Percentiles rank a stretch among this genome's conserved stretches.
Evolutionary conservation across 2,797 vertebrate species (phyloP).

Genomic region (Gallinago nigripennis): DNA sequence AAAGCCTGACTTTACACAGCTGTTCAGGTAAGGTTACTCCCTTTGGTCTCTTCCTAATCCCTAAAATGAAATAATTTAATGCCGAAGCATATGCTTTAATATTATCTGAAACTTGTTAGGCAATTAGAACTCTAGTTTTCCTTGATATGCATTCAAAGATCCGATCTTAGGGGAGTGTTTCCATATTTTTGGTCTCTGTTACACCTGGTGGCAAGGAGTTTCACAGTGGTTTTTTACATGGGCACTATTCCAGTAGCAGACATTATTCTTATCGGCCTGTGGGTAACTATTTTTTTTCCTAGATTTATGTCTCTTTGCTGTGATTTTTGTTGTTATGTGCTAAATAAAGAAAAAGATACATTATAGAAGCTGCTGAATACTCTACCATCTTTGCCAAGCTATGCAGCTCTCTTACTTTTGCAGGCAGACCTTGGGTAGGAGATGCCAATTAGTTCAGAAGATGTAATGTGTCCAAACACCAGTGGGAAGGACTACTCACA

Average conservation of each 20-base stretch:
- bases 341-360: not conserved
- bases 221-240: not conserved
- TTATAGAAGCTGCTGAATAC: not conserved
- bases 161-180: not conserved
- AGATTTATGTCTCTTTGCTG: not conserved
- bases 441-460: not conserved
- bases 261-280: not conserved
- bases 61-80: conserved; percentile 34
- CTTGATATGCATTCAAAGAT: not conserved
- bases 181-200: not conserved
- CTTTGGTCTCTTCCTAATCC: not conserved
- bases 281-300: not conserved
- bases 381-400: not conserved
- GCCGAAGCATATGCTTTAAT: conserved; percentile 36
- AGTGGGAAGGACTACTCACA: not conserved
- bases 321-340: not conserved
- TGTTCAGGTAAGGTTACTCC: conserved; percentile 38
- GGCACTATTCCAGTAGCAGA: not conserved
- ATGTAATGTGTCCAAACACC: not conserved
- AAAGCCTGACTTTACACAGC: conserved; percentile 13
- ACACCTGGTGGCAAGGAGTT: not conserved
- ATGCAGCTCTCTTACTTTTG: not conserved
- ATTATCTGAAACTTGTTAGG: conserved; percentile 12
- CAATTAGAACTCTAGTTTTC: not conserved
- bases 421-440: not conserved